Base-by-base conservation (phyloP, 2,888 invertebrate genomes). In the Drosophila histrio region DNA sequence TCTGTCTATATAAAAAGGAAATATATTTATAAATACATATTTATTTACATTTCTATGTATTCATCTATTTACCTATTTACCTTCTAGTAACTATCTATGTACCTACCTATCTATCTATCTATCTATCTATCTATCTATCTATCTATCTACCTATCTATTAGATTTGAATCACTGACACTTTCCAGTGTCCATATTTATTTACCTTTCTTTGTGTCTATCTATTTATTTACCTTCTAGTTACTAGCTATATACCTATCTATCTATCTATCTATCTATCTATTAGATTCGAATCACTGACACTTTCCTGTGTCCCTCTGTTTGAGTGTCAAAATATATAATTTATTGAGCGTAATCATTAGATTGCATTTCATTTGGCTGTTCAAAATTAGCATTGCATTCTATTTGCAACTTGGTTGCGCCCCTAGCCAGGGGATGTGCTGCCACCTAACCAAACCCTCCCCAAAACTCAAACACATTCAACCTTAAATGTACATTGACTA, bases 301-400 rank as follows among this genome's bases (percentile, higher is more conserved):
- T 41, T 50, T 13, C 26, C 49, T 26, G 6, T 13, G 1, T 6
- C 21, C 26, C n/a, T 50, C 24, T 19, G 21, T 38, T 49, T 28
- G 53, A 76, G 64, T 89, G 89, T 89, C 89, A 89, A 77, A 89
- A 77, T 66, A 68, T 50, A 75, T 90, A 84, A 89, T 89, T 89
- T 90, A 89, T 89, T 76, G 69, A 30, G 70, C 63, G 46, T 62
- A 53, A 77, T 85, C 85, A 87, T 85, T 87, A 77, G 88, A 66
- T 72, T 26, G 36, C 19, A 19, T 54, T 70, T 52, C 74, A 44
- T 62, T 71, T 60, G 41, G 8, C 63, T 62, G 50, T 61, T 68
- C 32, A 54, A 82, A 89, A 90, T 89, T 89, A 89, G 89, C 90
- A 88, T 89, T 72, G 69, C 76, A 86, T 88, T 89, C 72, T 50